A percentile compares a stretch with the other conserved stretches of the same genome.
These are phyloP conservation scores for Triops longicaudatus DNA, from an alignment of 1,140 invertebrate species.

Conservation along the genomic window DNA sequence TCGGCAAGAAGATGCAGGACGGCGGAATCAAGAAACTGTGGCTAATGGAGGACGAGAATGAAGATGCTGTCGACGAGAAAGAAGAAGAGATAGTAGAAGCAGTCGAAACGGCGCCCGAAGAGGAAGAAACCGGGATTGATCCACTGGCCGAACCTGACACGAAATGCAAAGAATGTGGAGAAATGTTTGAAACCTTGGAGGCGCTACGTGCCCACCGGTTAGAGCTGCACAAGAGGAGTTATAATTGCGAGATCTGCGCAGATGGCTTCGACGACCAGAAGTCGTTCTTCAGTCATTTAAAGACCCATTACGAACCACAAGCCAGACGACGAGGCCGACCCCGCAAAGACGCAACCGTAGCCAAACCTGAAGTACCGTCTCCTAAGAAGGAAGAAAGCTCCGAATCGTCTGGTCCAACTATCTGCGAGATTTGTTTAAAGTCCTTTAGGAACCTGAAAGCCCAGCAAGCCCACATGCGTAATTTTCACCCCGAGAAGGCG, in stretches of 20 bases:
- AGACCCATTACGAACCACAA: conserved; percentile 63
- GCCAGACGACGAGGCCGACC: conserved; percentile 25
- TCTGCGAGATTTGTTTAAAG: conserved; percentile 22
- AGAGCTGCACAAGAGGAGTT: conserved; percentile 23
- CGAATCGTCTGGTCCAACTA: conserved; percentile 2
- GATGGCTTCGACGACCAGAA: conserved; percentile 56
- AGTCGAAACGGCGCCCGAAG: conserved; percentile 30
- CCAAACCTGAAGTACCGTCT: conserved; percentile 28
- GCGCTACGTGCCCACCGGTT: conserved; percentile 16
- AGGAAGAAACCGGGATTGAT: conserved; percentile 26
- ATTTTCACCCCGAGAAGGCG: conserved; percentile 1
- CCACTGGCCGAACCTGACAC: neutral
- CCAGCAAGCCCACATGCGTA: conserved; percentile 21
- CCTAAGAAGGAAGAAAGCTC: neutral
- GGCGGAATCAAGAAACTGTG: conserved; percentile 26
- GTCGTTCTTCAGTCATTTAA: conserved; percentile 70
- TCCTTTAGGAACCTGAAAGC: conserved; percentile 17
- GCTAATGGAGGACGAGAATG: conserved; percentile 13
- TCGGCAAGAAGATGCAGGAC: conserved; percentile 20
- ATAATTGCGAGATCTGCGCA: conserved; percentile 55
- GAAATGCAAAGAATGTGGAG: conserved; percentile 5
- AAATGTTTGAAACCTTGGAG: conserved; percentile 16
- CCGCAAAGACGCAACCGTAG: conserved; percentile 35
- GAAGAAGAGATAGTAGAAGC: conserved; percentile 20
- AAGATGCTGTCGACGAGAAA: neutral